A percentile compares a stretch with the other conserved stretches of the same genome.
phyloP scores from a whole-genome alignment of 2,888 invertebrate species.

The Galerucella pusilla region DNA sequence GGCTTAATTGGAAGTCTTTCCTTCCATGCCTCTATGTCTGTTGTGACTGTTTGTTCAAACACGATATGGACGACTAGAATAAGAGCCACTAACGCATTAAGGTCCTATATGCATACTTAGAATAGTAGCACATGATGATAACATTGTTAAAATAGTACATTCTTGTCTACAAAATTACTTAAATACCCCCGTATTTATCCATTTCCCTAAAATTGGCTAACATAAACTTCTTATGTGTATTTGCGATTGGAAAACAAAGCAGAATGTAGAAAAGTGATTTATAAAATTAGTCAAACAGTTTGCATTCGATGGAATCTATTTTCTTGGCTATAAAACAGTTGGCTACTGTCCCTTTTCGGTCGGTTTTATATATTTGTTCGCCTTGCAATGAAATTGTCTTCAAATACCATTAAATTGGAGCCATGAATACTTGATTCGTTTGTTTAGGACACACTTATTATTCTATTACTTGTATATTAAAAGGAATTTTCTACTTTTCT shows the following conservation, averaged over 20 bases:
- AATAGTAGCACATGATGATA: no score
- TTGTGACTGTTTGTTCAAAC: no score
- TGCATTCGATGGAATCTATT: conserved; percentile 17
- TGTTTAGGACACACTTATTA: conserved; percentile 29
- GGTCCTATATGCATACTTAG: no score
- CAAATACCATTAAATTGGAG: conserved; percentile 33
- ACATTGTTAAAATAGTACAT: no score
- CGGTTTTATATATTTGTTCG: conserved; percentile 17
- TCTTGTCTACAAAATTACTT: no score
- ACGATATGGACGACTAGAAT: no score
- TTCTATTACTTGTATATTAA: conserved; percentile 16
- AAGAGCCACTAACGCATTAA: no score
- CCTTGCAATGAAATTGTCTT: conserved; percentile 24
- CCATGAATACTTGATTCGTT: conserved; percentile 38
- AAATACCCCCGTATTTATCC: neutral
- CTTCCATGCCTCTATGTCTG: no score
- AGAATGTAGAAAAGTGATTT: neutral
- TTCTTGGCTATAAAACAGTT: conserved; percentile 16
- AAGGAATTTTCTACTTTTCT: neutral
- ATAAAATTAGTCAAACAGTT: conserved; percentile 23
- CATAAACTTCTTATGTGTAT: neutral
- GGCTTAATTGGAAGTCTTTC: no score
- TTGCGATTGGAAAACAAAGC: neutral
- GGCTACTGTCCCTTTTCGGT: conserved; percentile 8
- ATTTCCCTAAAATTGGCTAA: neutral